phyloP scores from a whole-genome alignment of 1,140 invertebrate genomes.

The Orius insidiosus region DNA sequence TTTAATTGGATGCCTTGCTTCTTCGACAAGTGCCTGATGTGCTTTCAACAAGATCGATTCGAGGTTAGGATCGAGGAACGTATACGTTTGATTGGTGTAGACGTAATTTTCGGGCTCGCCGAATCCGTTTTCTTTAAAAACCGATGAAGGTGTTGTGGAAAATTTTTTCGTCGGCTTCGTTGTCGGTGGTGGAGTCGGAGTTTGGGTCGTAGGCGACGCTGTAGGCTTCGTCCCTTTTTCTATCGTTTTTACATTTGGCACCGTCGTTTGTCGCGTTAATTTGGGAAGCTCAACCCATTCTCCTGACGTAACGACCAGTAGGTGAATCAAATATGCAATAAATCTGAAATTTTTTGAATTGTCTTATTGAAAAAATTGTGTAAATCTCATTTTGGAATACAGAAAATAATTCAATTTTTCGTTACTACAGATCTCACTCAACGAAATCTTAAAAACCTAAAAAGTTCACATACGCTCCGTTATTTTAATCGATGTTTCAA shows the following conservation, averaged over 20 bases:
- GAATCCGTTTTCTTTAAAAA: background rate
- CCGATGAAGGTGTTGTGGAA: background rate
- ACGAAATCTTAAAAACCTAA: no score
- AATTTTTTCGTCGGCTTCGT: background rate
- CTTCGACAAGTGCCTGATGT: constrained; percentile 3
- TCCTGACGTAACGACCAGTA: background rate
- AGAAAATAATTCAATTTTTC: no score
- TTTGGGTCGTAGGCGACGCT: background rate
- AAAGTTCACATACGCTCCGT: no score
- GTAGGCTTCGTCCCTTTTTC: background rate
- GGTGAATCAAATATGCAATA: no score
- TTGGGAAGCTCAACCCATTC: constrained; percentile 13
- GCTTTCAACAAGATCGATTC: constrained; percentile 7
- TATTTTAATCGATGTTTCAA: no score
- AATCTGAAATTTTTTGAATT: no score
- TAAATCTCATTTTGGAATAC: no score
- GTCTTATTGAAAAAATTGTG: no score
- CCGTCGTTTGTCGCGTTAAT: constrained; percentile 3
- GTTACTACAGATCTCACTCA: no score
- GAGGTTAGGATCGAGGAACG: constrained; percentile 2
- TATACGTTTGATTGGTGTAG: background rate
- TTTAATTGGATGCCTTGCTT: constrained; percentile 2
- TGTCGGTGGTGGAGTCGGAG: background rate
- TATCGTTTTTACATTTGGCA: background rate
- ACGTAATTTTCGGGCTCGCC: background rate